phyloP scores from a whole-genome alignment of 2,113 vertebrate genomes.

The Atlantisia rogersi region DNA sequence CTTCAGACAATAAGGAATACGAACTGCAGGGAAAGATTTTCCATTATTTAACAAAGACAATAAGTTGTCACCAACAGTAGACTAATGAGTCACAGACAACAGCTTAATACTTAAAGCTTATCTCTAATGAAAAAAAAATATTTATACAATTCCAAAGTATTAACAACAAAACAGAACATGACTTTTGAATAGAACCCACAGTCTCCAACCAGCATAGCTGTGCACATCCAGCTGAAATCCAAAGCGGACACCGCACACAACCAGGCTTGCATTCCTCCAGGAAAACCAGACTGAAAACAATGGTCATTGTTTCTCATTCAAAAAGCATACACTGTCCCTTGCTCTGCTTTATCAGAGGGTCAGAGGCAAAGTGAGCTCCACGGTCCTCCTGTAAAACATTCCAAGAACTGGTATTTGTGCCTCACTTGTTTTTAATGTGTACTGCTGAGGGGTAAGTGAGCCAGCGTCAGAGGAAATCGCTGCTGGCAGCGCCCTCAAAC shows the following conservation, averaged over 20 bases:
- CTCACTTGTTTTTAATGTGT: neutral
- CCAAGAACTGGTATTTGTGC: neutral
- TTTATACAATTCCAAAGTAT: neutral
- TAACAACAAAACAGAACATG: neutral
- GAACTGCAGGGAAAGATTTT: conserved; percentile 16
- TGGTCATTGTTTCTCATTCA: neutral
- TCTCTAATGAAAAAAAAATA: neutral
- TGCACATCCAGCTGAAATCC: neutral
- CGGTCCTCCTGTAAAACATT: neutral
- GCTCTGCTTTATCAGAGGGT: neutral
- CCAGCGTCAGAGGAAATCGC: neutral
- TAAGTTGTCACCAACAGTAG: neutral
- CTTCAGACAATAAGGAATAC: conserved; percentile 21
- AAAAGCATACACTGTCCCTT: neutral
- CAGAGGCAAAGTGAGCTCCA: neutral
- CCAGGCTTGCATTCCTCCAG: neutral
- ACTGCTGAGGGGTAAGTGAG: neutral
- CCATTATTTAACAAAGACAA: conserved; percentile 22
- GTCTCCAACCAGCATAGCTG: neutral
- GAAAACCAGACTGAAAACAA: neutral
- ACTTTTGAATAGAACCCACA: neutral
- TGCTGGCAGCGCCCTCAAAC: neutral
- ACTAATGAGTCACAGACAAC: conserved; percentile 17
- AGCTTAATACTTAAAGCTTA: conserved; percentile 2
- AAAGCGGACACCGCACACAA: neutral